Base-by-base conservation (phyloP, 1,140 invertebrate genomes). In the Carcinoscorpius rotundicauda region DNA sequence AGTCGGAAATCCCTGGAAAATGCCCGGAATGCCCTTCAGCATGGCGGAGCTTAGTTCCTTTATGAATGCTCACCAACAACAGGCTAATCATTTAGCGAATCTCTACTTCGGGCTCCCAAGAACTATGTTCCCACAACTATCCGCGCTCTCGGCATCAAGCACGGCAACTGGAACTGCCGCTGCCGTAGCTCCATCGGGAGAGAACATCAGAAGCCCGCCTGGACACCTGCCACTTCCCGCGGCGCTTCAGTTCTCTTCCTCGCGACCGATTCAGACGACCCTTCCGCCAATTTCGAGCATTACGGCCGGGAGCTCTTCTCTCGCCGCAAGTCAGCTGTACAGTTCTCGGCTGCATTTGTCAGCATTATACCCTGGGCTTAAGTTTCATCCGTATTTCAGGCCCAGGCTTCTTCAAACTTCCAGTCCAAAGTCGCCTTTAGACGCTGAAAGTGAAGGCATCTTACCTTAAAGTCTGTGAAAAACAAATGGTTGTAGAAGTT, bases 1-100 rank as follows among this genome's bases (percentile, higher is more conserved):
- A 68, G 60, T 51, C 1, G 65, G 58, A 48, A 63, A 64, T 9
- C 66, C 70, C 9, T 71, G 70, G 70, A 71, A 71, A 59, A 57
- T 71, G 10, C 64, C 65, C 6, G n/a, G 9, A 5, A 8, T 65
- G 52, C 63, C 60, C 0, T 11, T 68, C 6, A 63, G 67, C 51
- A 65, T 68, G 57, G 61, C 61, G 9, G 67, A 68, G 5, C 50
- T 68, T 2, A 63, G 48, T 11, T 65, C 67, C 4, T 52, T 68
- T 3, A 63, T 68, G 53, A 48, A 63, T 6, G 10, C 66, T 29
- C 60, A 60, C 29, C 66, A 61, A n/a, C 66, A 67, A 51, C 57
- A 62, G 29, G 66, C 66, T 9, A 62, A 62, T 49, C 51, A 60
- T 51, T 63, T 67, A 4, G 65, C 65, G 29, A 67, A 63, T 8